A percentile compares a stretch with the other conserved stretches of the same genome.
Conservation (phyloP, 92 coral and sea anemone species). For the Palythoa heliodiscus region DNA sequence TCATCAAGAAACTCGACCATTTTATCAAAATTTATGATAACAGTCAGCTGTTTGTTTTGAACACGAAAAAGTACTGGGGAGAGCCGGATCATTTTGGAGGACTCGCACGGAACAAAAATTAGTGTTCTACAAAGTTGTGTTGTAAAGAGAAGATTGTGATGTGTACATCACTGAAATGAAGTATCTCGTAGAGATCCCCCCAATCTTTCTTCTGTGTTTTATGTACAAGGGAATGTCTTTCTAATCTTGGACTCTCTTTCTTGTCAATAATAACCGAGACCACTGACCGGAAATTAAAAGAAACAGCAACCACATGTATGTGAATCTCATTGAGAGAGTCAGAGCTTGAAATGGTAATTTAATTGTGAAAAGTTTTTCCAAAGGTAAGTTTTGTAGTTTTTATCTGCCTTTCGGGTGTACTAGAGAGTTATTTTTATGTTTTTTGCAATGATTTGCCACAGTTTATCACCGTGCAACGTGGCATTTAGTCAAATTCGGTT, state of each 20-base stretch:
- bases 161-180: neutral
- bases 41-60: slow-evolving; percentile 26
- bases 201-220: neutral
- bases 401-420: neutral
- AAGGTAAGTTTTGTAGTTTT: neutral
- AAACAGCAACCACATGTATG: neutral
- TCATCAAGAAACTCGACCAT: slow-evolving; percentile 87
- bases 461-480: neutral
- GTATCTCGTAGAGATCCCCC: neutral
- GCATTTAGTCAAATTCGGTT: neutral
- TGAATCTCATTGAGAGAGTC: neutral
- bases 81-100: neutral
- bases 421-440: neutral
- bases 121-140: neutral
- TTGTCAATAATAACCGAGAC: neutral
- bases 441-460: neutral
- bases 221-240: neutral
- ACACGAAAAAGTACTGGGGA: slow-evolving; percentile 24
- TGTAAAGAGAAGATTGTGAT: neutral
- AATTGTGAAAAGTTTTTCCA: neutral
- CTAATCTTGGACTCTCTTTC: neutral
- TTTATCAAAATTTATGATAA: neutral
- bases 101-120: neutral
- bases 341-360: neutral
- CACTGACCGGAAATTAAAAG: slow-evolving; percentile 35